Evolutionary conservation across 2,113 vertebrate genomes (phyloP), one percentile per base, ranked within the genome.

Genomic region (Solea senegalensis): DNA sequence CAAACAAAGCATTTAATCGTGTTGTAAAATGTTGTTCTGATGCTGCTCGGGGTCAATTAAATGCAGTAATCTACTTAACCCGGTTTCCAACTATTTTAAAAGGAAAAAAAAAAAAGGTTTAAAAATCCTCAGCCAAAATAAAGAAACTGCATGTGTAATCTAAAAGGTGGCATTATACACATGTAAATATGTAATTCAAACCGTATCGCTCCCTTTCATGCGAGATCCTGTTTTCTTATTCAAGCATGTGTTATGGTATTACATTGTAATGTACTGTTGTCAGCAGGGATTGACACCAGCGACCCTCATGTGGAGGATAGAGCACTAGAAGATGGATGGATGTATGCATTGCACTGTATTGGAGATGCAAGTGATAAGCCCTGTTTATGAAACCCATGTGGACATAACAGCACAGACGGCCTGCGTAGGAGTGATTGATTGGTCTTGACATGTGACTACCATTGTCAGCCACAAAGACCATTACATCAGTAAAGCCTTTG

Each of bases 401-500:
- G 6, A 60, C 57, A 14, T 60, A 60, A 55, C 53, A 62, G 55
- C 74, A 74, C 65, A 80, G 79, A 79, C 67, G 79, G 11, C 16
- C 34, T 54, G 69, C 10, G 8, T 21, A 49, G 26, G 14, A 84
- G 65, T 82, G 85, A 90, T 59, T 88, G 83, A 91, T 86, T 57
- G 57, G 69, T 75, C 87, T 85, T 81, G 73, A 84, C 88, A 86
- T 81, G 82, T 91, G 94, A 95, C 91, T 94, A 87, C 85, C 91
- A 87, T 88, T 65, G 90, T 82, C 86, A 90, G 87, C 88, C 87
- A 90, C 72, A 65, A 91, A 83, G 78, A 81, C 73, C 46, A 87
- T 93, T 92, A 91, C 94, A 94, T 95, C 93, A 94, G 74, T 87
- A 93, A 92, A 81, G 92, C 89, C 93, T 95, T 94, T 94, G 91